Base-by-base conservation (phyloP, 2,888 invertebrate species). In the Nowickia ferox region DNA sequence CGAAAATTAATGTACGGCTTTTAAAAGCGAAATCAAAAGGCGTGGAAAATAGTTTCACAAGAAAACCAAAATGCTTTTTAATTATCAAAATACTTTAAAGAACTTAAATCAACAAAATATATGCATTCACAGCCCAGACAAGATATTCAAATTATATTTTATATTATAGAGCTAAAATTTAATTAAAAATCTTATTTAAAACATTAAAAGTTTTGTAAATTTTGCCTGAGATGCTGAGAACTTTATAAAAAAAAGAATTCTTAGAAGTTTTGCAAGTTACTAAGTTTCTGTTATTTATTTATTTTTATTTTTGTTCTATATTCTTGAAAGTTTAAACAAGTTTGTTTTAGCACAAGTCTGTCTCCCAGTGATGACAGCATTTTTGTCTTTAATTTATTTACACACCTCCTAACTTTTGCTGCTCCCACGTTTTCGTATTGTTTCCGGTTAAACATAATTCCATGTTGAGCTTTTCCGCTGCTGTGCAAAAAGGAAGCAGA, bases 371-470 rank as follows among this genome's bases (percentile, higher is more conserved):
- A 30, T 74, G 66, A 42, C 42, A 74, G 9, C 8, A 63, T 65
- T 55, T 69, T 71, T 51, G 10, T 19, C 30, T 65, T 57, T 38
- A 53, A 19, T 66, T 72, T 51, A 77, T 77, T 72, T 46, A 42
- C 11, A 44, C 30, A 51, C 57, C 44, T 71, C 44, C n/a, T 63
- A 83, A 66, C 65, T 66, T 51, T 51, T 72, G 59, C 66, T 51
- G 13, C 77, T 66, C n/a, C 83, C 66, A 78, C 83, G 80, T 65
- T 71, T 69, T 51, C 76, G 68, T 80, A 65, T 76, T 76, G 69
- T 75, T 80, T 84, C 84, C 84, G 79, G 80, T 76, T 80, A 75
- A 84, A 79, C 61, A 84, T 75, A 84, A 80, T 84, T 84, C 48
- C 66, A 69, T 79, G 80, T 71, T 80, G 69, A 84, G 71, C 80